Percentiles rank a stretch among this genome's conserved stretches.
Evolutionary conservation across 2,113 vertebrate genomes (phyloP).

Genomic region (Empidonax alnorum): DNA sequence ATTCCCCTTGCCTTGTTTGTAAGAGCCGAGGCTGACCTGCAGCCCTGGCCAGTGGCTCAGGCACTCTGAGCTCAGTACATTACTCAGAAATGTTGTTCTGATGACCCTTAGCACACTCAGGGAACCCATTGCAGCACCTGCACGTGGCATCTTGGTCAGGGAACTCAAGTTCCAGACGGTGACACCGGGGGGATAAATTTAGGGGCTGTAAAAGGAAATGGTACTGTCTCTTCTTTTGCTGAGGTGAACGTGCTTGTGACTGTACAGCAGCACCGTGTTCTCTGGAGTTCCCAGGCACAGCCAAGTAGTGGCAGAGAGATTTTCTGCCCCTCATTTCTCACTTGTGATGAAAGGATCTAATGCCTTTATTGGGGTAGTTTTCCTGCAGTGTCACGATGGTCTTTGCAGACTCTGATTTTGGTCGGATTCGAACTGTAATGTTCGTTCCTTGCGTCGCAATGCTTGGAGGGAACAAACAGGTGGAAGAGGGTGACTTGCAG

Average conservation of each 20-base stretch:
- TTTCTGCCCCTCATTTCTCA: not conserved
- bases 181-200: not conserved
- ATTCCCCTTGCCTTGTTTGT: not conserved
- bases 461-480: not conserved
- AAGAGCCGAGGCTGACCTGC: not conserved
- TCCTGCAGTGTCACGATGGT: not conserved
- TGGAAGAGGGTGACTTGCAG: not conserved
- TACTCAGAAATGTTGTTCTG: not conserved
- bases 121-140: not conserved
- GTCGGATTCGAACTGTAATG: rapidly evolving
- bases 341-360: not conserved
- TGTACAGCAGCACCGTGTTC: not conserved
- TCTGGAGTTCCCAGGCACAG: not conserved
- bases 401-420: not conserved
- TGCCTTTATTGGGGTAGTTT: not conserved
- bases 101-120: not conserved
- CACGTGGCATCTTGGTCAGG: not conserved
- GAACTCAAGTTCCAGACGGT: not conserved
- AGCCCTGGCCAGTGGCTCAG: not conserved
- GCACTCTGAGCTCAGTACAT: not conserved
- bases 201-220: slow-evolving; percentile 9
- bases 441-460: not conserved
- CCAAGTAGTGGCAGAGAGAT: not conserved
- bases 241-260: not conserved
- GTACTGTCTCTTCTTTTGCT: not conserved